Evolutionary conservation across 2,888 invertebrate species (phyloP).

Genomic region (Agrochola lota): DNA sequence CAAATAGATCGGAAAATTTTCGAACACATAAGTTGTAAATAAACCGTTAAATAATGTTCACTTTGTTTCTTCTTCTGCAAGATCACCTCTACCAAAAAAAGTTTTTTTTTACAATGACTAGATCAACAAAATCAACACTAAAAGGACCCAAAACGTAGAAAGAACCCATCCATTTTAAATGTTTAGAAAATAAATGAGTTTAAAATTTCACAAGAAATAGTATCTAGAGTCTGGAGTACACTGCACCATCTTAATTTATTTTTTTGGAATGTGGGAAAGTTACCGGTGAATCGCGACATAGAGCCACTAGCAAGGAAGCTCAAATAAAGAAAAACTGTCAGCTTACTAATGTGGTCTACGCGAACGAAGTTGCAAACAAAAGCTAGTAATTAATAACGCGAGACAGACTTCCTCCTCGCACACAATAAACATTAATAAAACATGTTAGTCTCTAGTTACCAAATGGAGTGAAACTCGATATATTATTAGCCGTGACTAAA

Average conservation of each 20-base stretch:
- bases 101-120: too few species aligned
- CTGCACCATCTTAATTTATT: slow-evolving; percentile 9
- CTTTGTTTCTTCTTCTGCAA: background rate
- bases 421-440: slow-evolving; percentile 63
- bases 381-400: slow-evolving; percentile 61
- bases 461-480: slow-evolving; percentile 63
- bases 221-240: background rate
- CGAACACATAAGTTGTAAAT: background rate
- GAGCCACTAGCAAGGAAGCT: slow-evolving; percentile 44
- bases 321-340: slow-evolving; percentile 59
- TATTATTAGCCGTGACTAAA: slow-evolving; percentile 58
- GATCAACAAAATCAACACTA: background rate
- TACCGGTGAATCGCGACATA: slow-evolving; percentile 40
- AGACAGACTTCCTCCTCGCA: slow-evolving; percentile 62
- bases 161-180: background rate
- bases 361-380: slow-evolving; percentile 56
- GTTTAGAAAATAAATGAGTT: background rate
- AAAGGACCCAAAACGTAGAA: background rate
- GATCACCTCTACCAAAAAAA: background rate
- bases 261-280: slow-evolving; percentile 57
- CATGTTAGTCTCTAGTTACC: slow-evolving; percentile 50
- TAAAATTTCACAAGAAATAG: slow-evolving; percentile 6
- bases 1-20: slow-evolving; percentile 11
- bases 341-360: slow-evolving; percentile 58
- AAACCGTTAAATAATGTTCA: background rate